These are phyloP conservation scores for Gymnosoma rotundatum DNA, from an alignment of 2,888 invertebrate species.

Conservation along the genomic window DNA sequence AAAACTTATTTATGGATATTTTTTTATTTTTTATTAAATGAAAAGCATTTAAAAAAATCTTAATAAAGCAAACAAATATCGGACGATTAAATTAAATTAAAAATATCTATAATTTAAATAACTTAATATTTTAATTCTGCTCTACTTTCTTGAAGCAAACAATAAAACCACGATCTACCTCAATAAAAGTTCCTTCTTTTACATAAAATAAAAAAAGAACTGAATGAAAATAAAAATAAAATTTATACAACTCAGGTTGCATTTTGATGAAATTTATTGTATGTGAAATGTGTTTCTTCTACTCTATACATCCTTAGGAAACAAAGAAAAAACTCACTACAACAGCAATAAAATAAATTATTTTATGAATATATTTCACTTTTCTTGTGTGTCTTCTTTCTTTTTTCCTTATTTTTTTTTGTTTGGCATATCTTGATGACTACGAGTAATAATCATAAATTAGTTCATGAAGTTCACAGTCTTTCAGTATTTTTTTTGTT, in stretches of 20 bases:
- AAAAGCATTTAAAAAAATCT: too few relatives aligned
- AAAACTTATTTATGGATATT: too few relatives aligned
- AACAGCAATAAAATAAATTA: conserved; percentile 49
- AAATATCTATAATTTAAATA: too few relatives aligned
- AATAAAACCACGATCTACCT: conserved; percentile 77
- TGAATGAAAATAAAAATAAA: conserved; percentile 22
- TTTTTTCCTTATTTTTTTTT: not conserved
- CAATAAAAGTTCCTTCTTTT: conserved; percentile 70
- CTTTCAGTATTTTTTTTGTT: conserved; percentile 35
- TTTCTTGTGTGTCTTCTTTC: conserved; percentile 20
- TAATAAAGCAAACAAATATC: too few relatives aligned
- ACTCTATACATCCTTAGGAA: conserved; percentile 10
- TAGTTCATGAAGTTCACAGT: conserved; percentile 77
- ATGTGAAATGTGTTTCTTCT: conserved; percentile 1
- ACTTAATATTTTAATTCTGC: too few relatives aligned
- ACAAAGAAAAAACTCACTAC: conserved; percentile 3
- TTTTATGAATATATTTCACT: conserved; percentile 48
- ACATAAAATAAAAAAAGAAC: not conserved
- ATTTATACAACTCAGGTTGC: conserved; percentile 57
- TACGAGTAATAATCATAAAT: conserved; percentile 79
- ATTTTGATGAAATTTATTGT: conserved; percentile 58
- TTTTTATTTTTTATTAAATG: too few relatives aligned
- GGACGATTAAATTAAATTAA: too few relatives aligned
- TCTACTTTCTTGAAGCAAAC: not conserved
- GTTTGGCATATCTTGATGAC: conserved; percentile 64